Evolutionary conservation across 2,888 invertebrate genomes (phyloP).

Genomic region (Ectropis crepuscularia): DNA sequence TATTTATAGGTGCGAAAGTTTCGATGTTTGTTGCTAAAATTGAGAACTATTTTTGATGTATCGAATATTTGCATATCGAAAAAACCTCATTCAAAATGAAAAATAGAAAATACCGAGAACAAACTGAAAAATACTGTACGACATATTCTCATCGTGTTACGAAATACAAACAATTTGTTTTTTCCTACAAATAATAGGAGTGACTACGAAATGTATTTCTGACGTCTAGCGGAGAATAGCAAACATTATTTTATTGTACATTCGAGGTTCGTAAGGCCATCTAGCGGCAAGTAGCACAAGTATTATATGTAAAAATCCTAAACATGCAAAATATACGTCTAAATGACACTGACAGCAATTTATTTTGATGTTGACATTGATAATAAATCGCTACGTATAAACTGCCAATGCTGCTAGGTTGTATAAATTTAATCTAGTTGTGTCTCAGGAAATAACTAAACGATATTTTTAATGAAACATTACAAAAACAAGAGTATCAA

Average conservation of each 20-base stretch:
- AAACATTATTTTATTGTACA: background rate
- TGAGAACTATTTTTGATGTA: too few species aligned
- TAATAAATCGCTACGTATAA: background rate
- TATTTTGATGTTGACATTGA: background rate
- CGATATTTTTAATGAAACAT: background rate
- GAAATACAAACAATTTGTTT: too few species aligned
- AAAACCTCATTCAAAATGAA: too few species aligned
- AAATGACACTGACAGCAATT: slow-evolving; percentile 1
- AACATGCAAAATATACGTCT: background rate
- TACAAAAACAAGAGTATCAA: background rate
- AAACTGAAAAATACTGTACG: too few species aligned
- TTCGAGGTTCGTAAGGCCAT: slow-evolving; percentile 43
- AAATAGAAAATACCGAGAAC: too few species aligned
- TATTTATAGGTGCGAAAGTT: too few species aligned
- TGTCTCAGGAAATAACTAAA: background rate
- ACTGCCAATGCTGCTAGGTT: background rate
- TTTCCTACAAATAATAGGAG: too few species aligned
- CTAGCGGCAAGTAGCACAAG: slow-evolving; percentile 46
- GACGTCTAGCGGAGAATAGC: slow-evolving; percentile 5
- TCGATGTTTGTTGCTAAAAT: too few species aligned
- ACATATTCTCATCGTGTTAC: too few species aligned
- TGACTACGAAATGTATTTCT: background rate
- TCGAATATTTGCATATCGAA: too few species aligned
- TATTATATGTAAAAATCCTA: background rate
- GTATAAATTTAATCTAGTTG: too few species aligned